Conservation (phyloP, 2,888 invertebrate species). For the Odontocolon sp. region DNA sequence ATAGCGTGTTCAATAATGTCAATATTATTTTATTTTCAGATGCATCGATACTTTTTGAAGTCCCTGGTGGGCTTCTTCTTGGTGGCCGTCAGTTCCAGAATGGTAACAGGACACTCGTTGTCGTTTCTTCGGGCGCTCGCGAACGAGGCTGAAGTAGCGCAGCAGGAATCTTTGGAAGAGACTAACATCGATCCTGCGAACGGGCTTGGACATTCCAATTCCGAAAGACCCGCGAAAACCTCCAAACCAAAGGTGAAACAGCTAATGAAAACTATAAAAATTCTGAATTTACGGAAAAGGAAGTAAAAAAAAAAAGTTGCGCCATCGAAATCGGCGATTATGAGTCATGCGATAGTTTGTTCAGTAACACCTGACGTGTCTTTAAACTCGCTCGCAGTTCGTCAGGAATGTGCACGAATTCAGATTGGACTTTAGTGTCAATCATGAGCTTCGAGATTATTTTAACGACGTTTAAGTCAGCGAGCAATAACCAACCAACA, state of each 20-base stretch:
- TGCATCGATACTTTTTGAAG: conserved; percentile 48
- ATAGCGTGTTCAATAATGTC: neutral
- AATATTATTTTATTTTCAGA: conserved; percentile 39
- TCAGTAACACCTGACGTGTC: neutral
- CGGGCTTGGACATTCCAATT: neutral
- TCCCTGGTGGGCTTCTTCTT: conserved; percentile 47
- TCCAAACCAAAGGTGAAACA: conserved; percentile 13
- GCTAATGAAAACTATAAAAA: too few species aligned
- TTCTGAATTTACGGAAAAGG: neutral
- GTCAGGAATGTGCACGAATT: neutral
- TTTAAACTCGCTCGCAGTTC: neutral
- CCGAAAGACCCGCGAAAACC: neutral
- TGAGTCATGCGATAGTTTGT: neutral
- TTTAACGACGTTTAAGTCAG: too few species aligned
- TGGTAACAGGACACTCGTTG: conserved; percentile 5
- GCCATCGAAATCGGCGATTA: neutral
- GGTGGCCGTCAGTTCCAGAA: conserved; percentile 20
- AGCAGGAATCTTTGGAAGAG: neutral
- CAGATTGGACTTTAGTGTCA: neutral
- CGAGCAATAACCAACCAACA: too few species aligned
- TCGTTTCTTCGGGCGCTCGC: conserved; percentile 23
- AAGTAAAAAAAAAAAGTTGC: neutral
- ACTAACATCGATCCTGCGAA: conserved; percentile 21
- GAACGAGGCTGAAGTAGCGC: neutral
- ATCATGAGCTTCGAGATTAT: too few species aligned